Percentiles rank a stretch among this genome's conserved stretches.
Evolutionary conservation across 2,797 vertebrate species (phyloP).

Genomic region (Bucorvus abyssinicus): DNA sequence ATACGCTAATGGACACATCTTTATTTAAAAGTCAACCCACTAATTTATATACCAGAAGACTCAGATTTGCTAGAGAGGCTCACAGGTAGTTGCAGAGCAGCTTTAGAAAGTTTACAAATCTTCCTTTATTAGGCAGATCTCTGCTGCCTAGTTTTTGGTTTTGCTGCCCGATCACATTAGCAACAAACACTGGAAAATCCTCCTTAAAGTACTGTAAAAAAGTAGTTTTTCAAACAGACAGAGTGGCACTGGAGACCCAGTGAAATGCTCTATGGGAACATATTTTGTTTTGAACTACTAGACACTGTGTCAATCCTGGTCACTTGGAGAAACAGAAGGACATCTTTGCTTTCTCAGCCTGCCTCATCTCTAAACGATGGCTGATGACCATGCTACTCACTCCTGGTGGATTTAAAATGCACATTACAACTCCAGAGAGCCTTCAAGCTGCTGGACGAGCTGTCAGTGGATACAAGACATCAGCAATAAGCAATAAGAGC

Average conservation of each 20-base stretch:
- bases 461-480: not conserved
- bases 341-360: not conserved
- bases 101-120: not conserved
- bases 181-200: not conserved
- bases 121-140: not conserved
- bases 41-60: not conserved
- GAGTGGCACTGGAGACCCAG: not conserved
- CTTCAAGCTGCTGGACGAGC: not conserved
- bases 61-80: not conserved
- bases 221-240: not conserved
- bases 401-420: not conserved
- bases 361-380: not conserved
- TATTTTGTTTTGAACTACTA: not conserved
- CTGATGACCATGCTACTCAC: not conserved
- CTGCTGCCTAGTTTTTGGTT: not conserved
- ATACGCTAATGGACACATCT: not conserved
- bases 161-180: not conserved
- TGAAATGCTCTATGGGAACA: not conserved
- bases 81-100: not conserved
- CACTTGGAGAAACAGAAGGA: not conserved
- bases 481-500: not conserved
- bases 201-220: not conserved
- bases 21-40: not conserved
- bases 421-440: not conserved
- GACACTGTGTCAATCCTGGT: not conserved